A percentile compares a stretch with the other conserved stretches of the same genome.
Evolutionary conservation across 2,113 vertebrate species (phyloP).

Genomic region (Vimba vimba): DNA sequence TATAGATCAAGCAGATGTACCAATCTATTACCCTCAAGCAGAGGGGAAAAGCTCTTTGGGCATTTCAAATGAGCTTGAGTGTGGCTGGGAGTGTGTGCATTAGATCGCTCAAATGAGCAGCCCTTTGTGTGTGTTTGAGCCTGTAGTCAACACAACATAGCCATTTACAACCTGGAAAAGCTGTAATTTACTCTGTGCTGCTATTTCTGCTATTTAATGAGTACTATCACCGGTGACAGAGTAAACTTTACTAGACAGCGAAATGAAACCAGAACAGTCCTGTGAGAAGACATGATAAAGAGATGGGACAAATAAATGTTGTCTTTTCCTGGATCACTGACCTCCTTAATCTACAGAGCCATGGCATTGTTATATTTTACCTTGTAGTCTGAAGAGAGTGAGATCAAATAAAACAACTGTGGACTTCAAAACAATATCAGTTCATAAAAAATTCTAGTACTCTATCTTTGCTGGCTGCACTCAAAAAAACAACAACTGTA

Average conservation of each 20-base stretch:
- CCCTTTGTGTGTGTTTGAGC: slow-evolving; percentile 35
- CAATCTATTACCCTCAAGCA: slow-evolving; percentile 26
- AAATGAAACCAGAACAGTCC: slow-evolving; percentile 22
- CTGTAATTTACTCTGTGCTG: slow-evolving; percentile 47
- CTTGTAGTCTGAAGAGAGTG: background rate
- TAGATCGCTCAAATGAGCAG: slow-evolving; percentile 26
- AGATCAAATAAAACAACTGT: background rate
- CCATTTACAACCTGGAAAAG: slow-evolving; percentile 39
- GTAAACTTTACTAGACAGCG: slow-evolving; percentile 44
- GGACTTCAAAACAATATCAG: background rate
- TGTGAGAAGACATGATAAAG: slow-evolving; percentile 1
- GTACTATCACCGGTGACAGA: slow-evolving; percentile 39
- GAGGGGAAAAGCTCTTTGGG: slow-evolving; percentile 25
- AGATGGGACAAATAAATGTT: background rate
- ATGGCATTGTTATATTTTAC: background rate
- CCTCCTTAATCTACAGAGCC: background rate
- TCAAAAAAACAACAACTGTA: background rate
- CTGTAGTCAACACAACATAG: slow-evolving; percentile 15
- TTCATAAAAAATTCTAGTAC: background rate
- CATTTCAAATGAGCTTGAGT: slow-evolving; percentile 34
- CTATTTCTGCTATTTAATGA: slow-evolving; percentile 50
- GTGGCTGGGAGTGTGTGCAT: slow-evolving; percentile 4
- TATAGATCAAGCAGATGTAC: slow-evolving; percentile 23
- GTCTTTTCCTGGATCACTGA: background rate
- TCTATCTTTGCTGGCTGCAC: background rate